Evolutionary conservation across 2,888 invertebrate species (phyloP).

Genomic region (Sminthurinus aureus): DNA sequence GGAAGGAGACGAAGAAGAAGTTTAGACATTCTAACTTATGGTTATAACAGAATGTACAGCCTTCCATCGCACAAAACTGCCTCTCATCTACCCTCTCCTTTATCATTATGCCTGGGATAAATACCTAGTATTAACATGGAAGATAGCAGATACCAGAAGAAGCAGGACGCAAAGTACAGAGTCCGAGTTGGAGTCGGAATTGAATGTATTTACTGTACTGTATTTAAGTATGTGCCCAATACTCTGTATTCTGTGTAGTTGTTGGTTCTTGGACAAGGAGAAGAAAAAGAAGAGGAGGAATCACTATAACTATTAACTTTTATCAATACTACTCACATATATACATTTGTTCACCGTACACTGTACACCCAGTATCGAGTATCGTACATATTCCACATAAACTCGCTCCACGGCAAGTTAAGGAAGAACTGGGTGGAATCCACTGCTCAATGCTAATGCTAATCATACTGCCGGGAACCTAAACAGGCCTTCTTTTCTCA

Average conservation of each 20-base stretch:
- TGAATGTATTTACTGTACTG: not conserved
- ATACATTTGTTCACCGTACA: no score
- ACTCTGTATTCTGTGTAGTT: not conserved
- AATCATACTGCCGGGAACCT: slow-evolving; percentile 23
- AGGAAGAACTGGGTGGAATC: slow-evolving; percentile 28
- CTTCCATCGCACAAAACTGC: slow-evolving; percentile 14
- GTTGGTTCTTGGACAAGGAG: not conserved
- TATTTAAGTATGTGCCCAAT: not conserved
- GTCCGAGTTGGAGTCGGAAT: not conserved
- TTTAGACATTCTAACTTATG: slow-evolving; percentile 22
- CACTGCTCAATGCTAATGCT: slow-evolving; percentile 19
- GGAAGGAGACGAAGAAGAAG: not conserved
- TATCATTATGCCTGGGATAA: slow-evolving; percentile 12
- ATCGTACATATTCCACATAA: no score
- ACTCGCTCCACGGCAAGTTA: not conserved
- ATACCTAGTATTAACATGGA: slow-evolving; percentile 13
- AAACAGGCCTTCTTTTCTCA: slow-evolving; percentile 16
- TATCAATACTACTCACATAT: no score
- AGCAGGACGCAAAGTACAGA: no score
- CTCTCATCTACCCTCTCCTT: slow-evolving; percentile 22
- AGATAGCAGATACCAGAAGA: not conserved
- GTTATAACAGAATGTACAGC: slow-evolving; percentile 8
- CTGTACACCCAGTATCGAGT: no score
- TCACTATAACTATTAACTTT: no score
- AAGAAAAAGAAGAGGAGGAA: no score